Base-by-base conservation (phyloP, 2,797 vertebrate species). In the Ambastaia sidthimunki region DNA sequence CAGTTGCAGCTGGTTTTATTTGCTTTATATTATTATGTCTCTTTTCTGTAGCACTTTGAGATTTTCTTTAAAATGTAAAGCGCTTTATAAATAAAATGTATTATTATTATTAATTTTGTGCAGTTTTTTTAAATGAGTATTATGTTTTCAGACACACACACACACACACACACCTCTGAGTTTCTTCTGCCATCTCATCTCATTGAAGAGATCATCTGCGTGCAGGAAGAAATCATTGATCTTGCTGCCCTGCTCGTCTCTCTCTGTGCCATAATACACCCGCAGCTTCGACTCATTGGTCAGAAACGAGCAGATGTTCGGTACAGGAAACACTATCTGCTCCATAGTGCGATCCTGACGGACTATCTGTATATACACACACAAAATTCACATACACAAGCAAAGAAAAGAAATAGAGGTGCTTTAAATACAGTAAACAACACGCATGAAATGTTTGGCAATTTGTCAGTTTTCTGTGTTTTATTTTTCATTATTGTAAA, bases 181-280 rank as follows among this genome's bases (percentile, higher is more conserved):
- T 60, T 99, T 99, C 93, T 99, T 99, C 88, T 99, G 98, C 98
- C 98, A 99, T 88, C 99, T 98, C 98, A 99, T 99, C 90, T 99
- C 98, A 7, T 96, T 98, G 82, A 97, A 99, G 81, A 99, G 96
- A 85, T 99, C 96, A 67, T 99, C 97, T 0, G 98, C 96, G 13
- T 96, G 91, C 86, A 98, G 88, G 91, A 99, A 99, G 92, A 99
- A 99, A 93, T 99, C 97, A 0, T 99, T 99, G 89, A 99, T 98
- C 89, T 99, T 99, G 93, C 97, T 99, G 87, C 98, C 98, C 86
- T 99, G 98, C 78, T 99, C 98, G 0, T 99, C 98, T 83, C 97
- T 88, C 92, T 99, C 98, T 0, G 98, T 99, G 52, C 96, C 97
- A 75, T 98, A 99, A 89, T 99, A 99, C 15, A 99, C 92, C 1